A percentile compares a stretch with the other conserved stretches of the same genome.
Conservation (phyloP, 2,888 invertebrate genomes). For the Eremobia ochroleuca region DNA sequence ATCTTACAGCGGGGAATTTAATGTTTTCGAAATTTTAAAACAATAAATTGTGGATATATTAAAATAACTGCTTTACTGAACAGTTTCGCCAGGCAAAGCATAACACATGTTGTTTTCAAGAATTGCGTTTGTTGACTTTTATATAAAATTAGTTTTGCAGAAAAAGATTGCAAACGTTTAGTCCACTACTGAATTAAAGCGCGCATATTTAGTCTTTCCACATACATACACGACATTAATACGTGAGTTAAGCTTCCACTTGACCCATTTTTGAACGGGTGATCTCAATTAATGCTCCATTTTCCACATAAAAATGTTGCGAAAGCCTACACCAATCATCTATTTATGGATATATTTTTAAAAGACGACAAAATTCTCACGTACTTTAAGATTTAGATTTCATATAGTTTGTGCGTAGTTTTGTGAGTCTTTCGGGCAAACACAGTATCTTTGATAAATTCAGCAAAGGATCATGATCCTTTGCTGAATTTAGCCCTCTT, state of each 20-base stretch:
- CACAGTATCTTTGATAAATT: background rate
- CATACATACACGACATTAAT: background rate
- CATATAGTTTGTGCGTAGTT: background rate
- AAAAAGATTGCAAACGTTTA: slow-evolving; percentile 12
- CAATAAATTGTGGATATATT: slow-evolving; percentile 17
- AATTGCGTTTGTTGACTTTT: slow-evolving; percentile 29
- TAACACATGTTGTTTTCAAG: slow-evolving; percentile 50
- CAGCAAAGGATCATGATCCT: background rate
- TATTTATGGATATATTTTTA: background rate
- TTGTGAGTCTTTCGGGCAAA: background rate
- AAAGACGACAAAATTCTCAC: background rate
- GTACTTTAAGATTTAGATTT: background rate
- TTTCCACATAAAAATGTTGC: slow-evolving; percentile 5
- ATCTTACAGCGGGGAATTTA: slow-evolving; percentile 6
- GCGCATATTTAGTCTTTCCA: slow-evolving; percentile 1
- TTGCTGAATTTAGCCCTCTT: too few species aligned
- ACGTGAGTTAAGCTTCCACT: background rate
- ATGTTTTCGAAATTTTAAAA: slow-evolving; percentile 28
- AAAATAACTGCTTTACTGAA: slow-evolving; percentile 14
- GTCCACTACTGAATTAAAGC: background rate
- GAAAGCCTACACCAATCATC: background rate
- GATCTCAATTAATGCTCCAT: slow-evolving; percentile 1
- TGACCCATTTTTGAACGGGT: background rate
- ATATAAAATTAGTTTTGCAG: slow-evolving; percentile 32
- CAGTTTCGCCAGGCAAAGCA: slow-evolving; percentile 30